Evolutionary conservation across 2,113 vertebrate genomes (phyloP).

Genomic region (Australoheros scitulus): DNA sequence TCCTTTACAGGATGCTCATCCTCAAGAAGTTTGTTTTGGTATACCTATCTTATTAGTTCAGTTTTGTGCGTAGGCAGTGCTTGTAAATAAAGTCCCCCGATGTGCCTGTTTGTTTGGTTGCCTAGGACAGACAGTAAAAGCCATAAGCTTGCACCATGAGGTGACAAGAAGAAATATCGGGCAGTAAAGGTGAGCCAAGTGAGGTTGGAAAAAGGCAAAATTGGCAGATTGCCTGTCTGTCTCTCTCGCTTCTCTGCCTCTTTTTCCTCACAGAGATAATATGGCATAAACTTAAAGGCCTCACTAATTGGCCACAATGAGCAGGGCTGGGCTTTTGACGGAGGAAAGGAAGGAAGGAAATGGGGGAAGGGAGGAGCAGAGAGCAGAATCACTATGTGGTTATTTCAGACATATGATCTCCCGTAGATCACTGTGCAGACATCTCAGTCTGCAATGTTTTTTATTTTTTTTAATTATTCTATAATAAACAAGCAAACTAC

Average conservation of each 20-base stretch:
- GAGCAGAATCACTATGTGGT: constrained; percentile 17
- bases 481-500: background rate
- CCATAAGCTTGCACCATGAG: constrained; percentile 8
- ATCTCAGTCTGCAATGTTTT: background rate
- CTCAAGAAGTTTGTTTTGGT: background rate
- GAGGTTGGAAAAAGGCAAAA: constrained; percentile 17
- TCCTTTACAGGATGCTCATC: background rate
- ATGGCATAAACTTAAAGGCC: constrained; percentile 39
- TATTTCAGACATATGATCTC: constrained; percentile 20
- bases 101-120: constrained; percentile 3
- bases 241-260: background rate
- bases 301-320: constrained; percentile 38
- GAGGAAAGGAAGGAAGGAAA: constrained; percentile 29
- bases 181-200: constrained; percentile 5
- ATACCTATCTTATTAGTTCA: background rate
- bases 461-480: background rate
- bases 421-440: background rate
- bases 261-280: constrained; percentile 10
- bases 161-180: background rate
- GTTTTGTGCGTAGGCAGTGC: background rate
- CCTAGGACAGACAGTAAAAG: background rate
- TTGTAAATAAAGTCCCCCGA: background rate
- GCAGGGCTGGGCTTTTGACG: constrained; percentile 9
- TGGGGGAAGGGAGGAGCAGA: constrained; percentile 6
- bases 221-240: background rate